Base-by-base conservation (phyloP, 1,140 invertebrate species). In the Camponotus pennsylvanicus region DNA sequence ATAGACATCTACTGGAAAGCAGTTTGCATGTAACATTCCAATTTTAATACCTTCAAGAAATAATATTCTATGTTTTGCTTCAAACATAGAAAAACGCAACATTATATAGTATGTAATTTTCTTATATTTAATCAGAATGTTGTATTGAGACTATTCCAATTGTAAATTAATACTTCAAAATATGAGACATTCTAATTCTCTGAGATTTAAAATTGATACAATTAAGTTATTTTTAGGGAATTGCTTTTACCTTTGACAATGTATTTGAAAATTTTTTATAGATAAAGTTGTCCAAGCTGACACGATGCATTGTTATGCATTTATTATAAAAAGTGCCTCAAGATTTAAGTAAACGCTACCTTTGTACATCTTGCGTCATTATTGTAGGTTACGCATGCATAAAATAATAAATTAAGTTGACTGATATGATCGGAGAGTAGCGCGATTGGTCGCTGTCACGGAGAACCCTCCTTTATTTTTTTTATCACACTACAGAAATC, bases 351-450 rank as follows among this genome's bases (percentile, higher is more conserved):
- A 52, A 49, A 45, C 42, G 9, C 37, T 45, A 61, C 45, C 37
- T 82, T 82, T 71, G 18, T 13, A 34, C 52, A 13, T 21, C 37
- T 66, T 3, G n/a, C 37, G 49, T 61, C 67, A 21, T 83, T 83
- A 83, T 63, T 59, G 67, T 34, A 49, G 21, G 27, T 37, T 55
- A 52, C 79, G 49, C 71, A 77, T 85, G 75, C 82, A 86, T 88
- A 87, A 92, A 86, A 90, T 92, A 91, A 92, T 92, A 91, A 91
- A 92, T 91, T 89, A 91, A 92, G 82, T 87, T 57, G 64, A 42
- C 77, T 89, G 92, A 92, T 92, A 92, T 67, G 88, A 92, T 92
- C 90, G 32, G 69, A 52, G 70, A 71, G 66, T 37, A 70, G 37
- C 45, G 85, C 88, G 84, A 92, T 92, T 92, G 92, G 92, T 63